Conservation (phyloP, 2,888 invertebrate species). For the Heteromyza rotundicornis region DNA sequence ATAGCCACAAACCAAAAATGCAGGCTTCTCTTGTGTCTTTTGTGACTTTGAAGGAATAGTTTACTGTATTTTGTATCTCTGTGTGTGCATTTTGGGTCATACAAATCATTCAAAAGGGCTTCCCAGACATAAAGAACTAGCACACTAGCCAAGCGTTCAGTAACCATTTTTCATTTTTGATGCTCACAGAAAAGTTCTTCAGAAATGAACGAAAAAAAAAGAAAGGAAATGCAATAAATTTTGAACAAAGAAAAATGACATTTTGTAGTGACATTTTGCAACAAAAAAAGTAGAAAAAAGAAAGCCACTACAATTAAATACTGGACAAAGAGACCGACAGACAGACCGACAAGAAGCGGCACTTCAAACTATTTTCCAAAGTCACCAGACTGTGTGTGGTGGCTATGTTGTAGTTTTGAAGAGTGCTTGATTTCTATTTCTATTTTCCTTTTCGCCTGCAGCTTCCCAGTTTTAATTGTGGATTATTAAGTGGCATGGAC, state of each 20-base stretch:
- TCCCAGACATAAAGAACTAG: too few relatives aligned
- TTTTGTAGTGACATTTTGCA: not conserved
- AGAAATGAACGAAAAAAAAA: too few relatives aligned
- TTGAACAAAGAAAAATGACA: not conserved
- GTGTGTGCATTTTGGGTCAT: slow-evolving; percentile 3
- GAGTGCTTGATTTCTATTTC: not conserved
- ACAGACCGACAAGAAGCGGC: not conserved
- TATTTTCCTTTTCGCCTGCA: not conserved
- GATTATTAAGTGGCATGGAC: too few relatives aligned
- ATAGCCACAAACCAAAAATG: not conserved
- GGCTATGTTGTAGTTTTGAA: too few relatives aligned
- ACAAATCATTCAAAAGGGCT: slow-evolving; percentile 15
- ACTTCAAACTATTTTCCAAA: slow-evolving; percentile 2
- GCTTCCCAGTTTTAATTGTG: too few relatives aligned
- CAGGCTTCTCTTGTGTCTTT: not conserved
- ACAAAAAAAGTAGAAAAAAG: too few relatives aligned
- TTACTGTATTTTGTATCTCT: not conserved
- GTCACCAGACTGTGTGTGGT: slow-evolving; percentile 5
- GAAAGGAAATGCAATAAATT: not conserved
- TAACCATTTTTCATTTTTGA: not conserved
- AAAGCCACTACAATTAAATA: not conserved
- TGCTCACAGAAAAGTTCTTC: too few relatives aligned
- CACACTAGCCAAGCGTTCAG: too few relatives aligned
- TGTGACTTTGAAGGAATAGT: too few relatives aligned
- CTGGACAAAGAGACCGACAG: slow-evolving; percentile 2